Conservation (phyloP, 92 coral and sea anemone genomes). For the Porites cylindrica region DNA sequence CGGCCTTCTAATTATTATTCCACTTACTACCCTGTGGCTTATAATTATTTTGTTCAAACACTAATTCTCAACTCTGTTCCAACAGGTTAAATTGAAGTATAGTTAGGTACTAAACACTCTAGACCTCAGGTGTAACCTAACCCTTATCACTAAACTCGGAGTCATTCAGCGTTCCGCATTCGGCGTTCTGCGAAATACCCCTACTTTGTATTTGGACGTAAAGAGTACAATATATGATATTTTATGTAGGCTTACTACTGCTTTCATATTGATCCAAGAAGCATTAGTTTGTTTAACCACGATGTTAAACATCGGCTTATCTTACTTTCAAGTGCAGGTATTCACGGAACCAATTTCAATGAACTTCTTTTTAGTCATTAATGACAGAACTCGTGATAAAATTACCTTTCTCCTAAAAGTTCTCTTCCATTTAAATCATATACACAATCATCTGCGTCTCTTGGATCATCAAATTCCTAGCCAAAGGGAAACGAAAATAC, state of each 20-base stretch:
- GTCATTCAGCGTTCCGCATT: too few relatives aligned
- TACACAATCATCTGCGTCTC: slow-evolving; percentile 98
- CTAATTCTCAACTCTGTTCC: too few relatives aligned
- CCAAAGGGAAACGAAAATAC: slow-evolving; percentile 9
- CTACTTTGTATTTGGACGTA: neutral
- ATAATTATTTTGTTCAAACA: too few relatives aligned
- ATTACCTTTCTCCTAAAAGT: slow-evolving; percentile 95
- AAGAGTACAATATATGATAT: too few relatives aligned
- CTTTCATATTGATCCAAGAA: neutral
- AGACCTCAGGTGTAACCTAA: too few relatives aligned
- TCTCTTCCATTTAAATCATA: slow-evolving; percentile 97
- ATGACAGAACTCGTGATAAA: neutral
- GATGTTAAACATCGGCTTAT: neutral
- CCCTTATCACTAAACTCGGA: too few relatives aligned
- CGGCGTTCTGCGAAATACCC: too few relatives aligned
- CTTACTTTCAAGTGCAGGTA: neutral
- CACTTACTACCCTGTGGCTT: too few relatives aligned
- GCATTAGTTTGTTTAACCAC: neutral
- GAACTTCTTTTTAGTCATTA: neutral
- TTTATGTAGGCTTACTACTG: neutral
- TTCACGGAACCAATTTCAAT: neutral
- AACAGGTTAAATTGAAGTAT: too few relatives aligned
- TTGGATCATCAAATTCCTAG: slow-evolving; percentile 91
- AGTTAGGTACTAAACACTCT: too few relatives aligned
- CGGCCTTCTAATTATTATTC: too few relatives aligned